Base-by-base conservation (phyloP, 92 coral and sea anemone species). In the Umimayanthus kanabou region DNA sequence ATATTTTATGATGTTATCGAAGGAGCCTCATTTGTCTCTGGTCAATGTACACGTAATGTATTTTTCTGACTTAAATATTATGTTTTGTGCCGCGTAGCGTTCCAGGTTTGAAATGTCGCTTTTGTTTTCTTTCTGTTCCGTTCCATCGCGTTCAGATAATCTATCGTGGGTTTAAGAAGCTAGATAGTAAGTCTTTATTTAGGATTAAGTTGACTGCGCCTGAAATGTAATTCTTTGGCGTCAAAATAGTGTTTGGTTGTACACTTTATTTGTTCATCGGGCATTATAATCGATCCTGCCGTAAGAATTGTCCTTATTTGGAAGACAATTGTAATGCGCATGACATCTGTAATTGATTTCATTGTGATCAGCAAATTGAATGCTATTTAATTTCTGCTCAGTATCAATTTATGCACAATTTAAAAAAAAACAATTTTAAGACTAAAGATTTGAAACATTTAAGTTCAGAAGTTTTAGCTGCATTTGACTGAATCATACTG, bases 1-100 rank as follows among this genome's bases (percentile, higher is more conserved):
- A 83, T 83, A 83, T 83, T 83, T 83, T 83, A 83, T 83, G 87
- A 47, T 69, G 87, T 83, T 83, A 72, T 50, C 61, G 76, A 39
- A 39, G 4, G 47, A 9, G 22, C 66, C 39, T 14, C 23, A 15
- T 49, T 79, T 30, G 74, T 66, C 9, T 66, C 9, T 40, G 20
- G 40, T n/a, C 9, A 47, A 47, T 47, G 26, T 61, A 61, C 69
- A 61, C 20, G 25, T 61, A 61, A 61, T 61, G 8, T 61, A 61
- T 14, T 18, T 23, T 61, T 61, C 26, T 16, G 69, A 61, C 0
- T 20, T 22, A 20, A 61, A 22, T 61, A 18, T 61, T 22, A n/a
- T 16, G 67, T 61, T 61, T 61, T 61, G 26, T 18, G 8, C 15
- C 2, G 69, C 69, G 69, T 61, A 20, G 69, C 22, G 69, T 61